Evolutionary conservation across 1,140 invertebrate genomes (phyloP).

Genomic region (Tetramorium parvispinum): DNA sequence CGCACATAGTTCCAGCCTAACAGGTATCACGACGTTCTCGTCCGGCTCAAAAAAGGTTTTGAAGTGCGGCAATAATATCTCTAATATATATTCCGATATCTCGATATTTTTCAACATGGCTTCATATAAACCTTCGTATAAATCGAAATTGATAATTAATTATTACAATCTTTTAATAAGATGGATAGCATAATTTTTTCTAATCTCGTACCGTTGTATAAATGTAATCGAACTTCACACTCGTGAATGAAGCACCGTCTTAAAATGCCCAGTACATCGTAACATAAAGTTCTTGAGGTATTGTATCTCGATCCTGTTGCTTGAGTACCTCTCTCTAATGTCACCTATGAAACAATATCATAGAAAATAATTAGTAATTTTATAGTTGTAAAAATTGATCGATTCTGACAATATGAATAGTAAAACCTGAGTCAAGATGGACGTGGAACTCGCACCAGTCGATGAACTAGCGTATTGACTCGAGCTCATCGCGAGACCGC

Average conservation of each 20-base stretch:
- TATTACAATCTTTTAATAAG: neutral
- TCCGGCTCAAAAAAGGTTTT: slow-evolving; percentile 83
- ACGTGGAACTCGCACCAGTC: slow-evolving; percentile 80
- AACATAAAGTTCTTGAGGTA: slow-evolving; percentile 84
- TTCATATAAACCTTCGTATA: slow-evolving; percentile 82
- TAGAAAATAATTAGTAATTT: neutral
- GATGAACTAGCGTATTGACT: slow-evolving; percentile 63
- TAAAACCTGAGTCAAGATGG: slow-evolving; percentile 84
- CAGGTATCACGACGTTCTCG: slow-evolving; percentile 76
- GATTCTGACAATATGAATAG: neutral
- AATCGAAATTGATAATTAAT: neutral
- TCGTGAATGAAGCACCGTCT: slow-evolving; percentile 88
- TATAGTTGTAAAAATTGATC: neutral
- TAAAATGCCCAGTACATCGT: slow-evolving; percentile 88
- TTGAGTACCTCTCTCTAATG: slow-evolving; percentile 75
- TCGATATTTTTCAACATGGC: slow-evolving; percentile 83
- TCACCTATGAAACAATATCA: slow-evolving; percentile 70
- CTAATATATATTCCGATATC: slow-evolving; percentile 84
- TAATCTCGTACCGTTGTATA: slow-evolving; percentile 85
- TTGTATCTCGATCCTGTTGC: slow-evolving; percentile 79
- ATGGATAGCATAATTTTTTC: neutral
- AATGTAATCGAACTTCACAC: slow-evolving; percentile 85
- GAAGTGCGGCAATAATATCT: slow-evolving; percentile 86
- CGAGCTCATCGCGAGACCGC: slow-evolving; percentile 80
- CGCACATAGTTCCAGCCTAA: slow-evolving; percentile 85